These are phyloP conservation scores for Crotalus horridus DNA, from an alignment of 2,113 vertebrate species.

Conservation along the genomic window DNA sequence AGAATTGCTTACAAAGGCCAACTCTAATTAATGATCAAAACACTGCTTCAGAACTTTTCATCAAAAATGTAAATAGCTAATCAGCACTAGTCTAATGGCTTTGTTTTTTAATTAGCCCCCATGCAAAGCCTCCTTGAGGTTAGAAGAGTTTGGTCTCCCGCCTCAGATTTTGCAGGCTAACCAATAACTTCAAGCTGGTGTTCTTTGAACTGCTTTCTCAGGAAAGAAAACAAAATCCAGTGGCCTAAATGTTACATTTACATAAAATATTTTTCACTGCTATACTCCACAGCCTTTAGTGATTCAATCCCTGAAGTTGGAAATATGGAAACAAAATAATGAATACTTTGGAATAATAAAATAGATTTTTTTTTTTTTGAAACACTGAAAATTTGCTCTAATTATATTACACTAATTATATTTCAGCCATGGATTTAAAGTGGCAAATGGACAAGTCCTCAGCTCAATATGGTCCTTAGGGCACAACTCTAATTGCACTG, in stretches of 20 bases:
- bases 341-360: conserved; percentile 49
- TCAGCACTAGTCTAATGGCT: conserved; percentile 37
- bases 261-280: conserved; percentile 67
- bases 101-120: conserved; percentile 49
- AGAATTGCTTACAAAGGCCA: conserved; percentile 49
- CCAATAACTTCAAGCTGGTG: conserved; percentile 56
- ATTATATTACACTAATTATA: background rate
- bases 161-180: conserved; percentile 57
- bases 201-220: conserved; percentile 68
- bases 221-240: conserved; percentile 60
- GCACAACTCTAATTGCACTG: background rate
- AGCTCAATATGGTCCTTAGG: background rate
- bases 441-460: background rate
- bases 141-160: conserved; percentile 53
- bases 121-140: conserved; percentile 59
- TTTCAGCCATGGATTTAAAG: background rate
- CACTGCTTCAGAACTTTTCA: conserved; percentile 39
- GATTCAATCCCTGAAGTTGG: conserved; percentile 63
- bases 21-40: conserved; percentile 65
- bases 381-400: background rate
- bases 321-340: conserved; percentile 51
- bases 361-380: background rate
- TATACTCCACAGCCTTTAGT: conserved; percentile 49
- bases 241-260: conserved; percentile 73
- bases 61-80: conserved; percentile 60